Percentiles rank a stretch among this genome's conserved stretches.
These are phyloP conservation scores for Deroptyus accipitrinus DNA, from an alignment of 2,113 vertebrate species.

Conservation along the genomic window DNA sequence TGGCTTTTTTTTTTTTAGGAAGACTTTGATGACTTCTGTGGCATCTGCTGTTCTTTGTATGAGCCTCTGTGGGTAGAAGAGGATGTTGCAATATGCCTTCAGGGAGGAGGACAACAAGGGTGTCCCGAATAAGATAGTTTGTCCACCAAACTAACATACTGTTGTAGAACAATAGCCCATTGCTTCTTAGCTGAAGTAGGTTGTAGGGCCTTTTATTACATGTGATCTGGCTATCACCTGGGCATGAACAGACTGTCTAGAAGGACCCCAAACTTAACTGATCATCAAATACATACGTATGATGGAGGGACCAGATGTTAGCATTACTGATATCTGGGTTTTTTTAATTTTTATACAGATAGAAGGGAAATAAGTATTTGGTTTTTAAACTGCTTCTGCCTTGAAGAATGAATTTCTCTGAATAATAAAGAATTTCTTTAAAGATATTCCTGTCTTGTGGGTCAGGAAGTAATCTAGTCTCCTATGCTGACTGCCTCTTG, in stretches of 20 bases:
- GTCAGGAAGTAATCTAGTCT: not conserved
- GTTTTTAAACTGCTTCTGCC: not conserved
- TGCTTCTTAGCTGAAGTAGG: not conserved
- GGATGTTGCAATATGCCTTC: not conserved
- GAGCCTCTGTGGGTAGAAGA: not conserved
- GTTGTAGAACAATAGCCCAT: not conserved
- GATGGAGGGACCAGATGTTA: not conserved
- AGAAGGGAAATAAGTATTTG: not conserved
- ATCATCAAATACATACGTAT: accelerated
- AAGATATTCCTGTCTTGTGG: not conserved
- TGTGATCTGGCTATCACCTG: not conserved
- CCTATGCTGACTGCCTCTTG: not conserved
- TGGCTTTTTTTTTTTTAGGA: not conserved
- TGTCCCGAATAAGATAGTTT: not conserved
- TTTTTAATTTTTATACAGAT: not conserved
- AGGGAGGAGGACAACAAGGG: not conserved
- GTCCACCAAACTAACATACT: not conserved
- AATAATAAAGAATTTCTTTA: not conserved
- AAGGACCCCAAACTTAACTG: not conserved
- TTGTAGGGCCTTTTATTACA: not conserved
- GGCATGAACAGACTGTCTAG: not conserved
- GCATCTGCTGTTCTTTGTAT: not conserved
- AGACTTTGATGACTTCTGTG: not conserved
- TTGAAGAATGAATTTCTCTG: not conserved
- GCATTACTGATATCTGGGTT: not conserved